Conservation (phyloP, 2,888 invertebrate genomes). For the Creontiades dilutus region DNA sequence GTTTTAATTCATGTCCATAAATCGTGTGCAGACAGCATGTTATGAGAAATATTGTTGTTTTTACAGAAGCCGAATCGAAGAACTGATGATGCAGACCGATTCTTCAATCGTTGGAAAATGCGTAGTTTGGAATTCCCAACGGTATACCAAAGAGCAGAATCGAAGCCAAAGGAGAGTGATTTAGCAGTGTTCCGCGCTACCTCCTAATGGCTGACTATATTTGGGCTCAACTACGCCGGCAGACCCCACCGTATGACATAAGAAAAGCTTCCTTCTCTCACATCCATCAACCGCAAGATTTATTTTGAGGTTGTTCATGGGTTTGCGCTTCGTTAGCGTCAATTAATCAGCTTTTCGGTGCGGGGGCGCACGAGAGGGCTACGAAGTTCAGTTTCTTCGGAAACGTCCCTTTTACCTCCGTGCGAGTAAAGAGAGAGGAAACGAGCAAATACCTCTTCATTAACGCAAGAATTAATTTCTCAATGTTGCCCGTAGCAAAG, state of each 20-base stretch:
- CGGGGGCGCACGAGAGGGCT: neutral
- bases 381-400: neutral
- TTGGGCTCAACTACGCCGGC: constrained; percentile 63
- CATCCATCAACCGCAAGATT: constrained; percentile 56
- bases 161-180: constrained; percentile 47
- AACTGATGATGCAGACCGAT: neutral
- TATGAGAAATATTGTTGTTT: no score
- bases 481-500: neutral
- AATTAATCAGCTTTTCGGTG: constrained; percentile 46
- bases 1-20: no score
- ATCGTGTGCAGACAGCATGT: no score
- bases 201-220: constrained; percentile 63
- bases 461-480: neutral
- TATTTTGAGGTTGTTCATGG: constrained; percentile 48
- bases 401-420: constrained; percentile 1
- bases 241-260: constrained; percentile 58
- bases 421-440: neutral
- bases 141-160: constrained; percentile 15
- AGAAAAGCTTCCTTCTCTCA: constrained; percentile 57
- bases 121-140: constrained; percentile 25
- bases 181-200: constrained; percentile 34
- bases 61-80: neutral
- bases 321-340: constrained; percentile 52
- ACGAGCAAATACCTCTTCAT: neutral
- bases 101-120: neutral